A percentile compares a stretch with the other conserved stretches of the same genome.
phyloP scores from a whole-genome alignment of 2,797 vertebrate species.

The Enteromius thamalakanensis region DNA sequence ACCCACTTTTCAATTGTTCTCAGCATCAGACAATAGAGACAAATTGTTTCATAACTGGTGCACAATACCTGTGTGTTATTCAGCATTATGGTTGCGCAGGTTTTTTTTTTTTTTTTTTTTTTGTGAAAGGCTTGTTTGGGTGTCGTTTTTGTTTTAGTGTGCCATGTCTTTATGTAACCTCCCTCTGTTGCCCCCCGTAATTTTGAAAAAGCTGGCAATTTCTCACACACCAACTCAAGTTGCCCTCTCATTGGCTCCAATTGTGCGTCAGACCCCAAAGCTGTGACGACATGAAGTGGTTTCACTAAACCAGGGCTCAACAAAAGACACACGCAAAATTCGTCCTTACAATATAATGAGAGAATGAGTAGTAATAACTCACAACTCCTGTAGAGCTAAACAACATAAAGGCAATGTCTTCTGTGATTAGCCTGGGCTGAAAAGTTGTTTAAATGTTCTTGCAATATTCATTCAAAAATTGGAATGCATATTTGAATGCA shows the following conservation, averaged over 20 bases:
- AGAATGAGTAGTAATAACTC: background rate
- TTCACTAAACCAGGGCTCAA: background rate
- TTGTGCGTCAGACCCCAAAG: constrained; percentile 38
- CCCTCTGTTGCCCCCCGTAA: constrained; percentile 21
- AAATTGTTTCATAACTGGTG: constrained; percentile 76
- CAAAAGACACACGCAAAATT: background rate
- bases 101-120: constrained; percentile 58
- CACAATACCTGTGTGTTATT: constrained; percentile 81
- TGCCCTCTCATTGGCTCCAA: constrained; percentile 14
- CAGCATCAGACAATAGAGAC: constrained; percentile 74
- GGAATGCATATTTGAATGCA: too few relatives aligned
- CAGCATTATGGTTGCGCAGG: constrained; percentile 68
- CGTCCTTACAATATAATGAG: constrained; percentile 1
- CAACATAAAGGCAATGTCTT: background rate
- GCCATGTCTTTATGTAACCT: constrained; percentile 64
- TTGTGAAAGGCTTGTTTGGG: constrained; percentile 65
- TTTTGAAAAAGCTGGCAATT: background rate
- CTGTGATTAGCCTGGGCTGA: background rate
- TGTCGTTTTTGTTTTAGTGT: constrained; percentile 52
- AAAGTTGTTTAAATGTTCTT: background rate
- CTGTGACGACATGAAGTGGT: constrained; percentile 34
- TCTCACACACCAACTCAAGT: constrained; percentile 6
- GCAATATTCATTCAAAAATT: background rate
- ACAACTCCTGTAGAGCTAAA: background rate
- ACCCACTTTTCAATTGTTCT: constrained; percentile 85